Evolutionary conservation across 2,888 invertebrate species (phyloP), one percentile per base, ranked within the genome.

Genomic region (Drosophila testacea): DNA sequence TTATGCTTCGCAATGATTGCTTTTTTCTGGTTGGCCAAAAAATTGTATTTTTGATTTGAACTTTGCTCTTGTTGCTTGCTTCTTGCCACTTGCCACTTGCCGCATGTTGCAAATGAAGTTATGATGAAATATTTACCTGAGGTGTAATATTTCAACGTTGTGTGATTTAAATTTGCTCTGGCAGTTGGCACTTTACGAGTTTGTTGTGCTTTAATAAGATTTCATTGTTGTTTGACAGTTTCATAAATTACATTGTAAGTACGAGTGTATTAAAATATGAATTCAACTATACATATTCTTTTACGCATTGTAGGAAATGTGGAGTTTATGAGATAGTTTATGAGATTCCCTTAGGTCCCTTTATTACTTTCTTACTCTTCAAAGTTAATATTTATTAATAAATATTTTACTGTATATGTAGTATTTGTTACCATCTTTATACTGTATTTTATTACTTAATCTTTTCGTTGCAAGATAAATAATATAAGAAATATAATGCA

Each of bases 71-170:
- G 44, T 48, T 47, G 36, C 50, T 50, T 50, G 36, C 38, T 47
- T 32, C 50, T 50, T 50, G 36, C 38, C 30, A 9, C 34, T 48
- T 56, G 61, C 47, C 41, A 3, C 22, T 28, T 36, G 44, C 50
- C 57, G 42, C 65, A 42, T 63, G 63, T 69, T 47, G 74, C 57
- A 77, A 73, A 62, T 79, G 61, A 69, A 59, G 61, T 57, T 68
- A 69, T 64, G 72, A 71, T 72, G 76, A 76, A 78, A 80, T 83
- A 73, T 85, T 83, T 71, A 86, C 81, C 86, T 68, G 69, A 71
- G 88, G 88, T 83, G 83, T 32, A 77, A 85, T 80, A 88, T 83
- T 83, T 86, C 70, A 83, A 52, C 72, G 61, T 73, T 73, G 69
- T 72, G 51, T 56, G 80, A 88, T 80, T 83, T 80, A 77, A 88